Base-by-base conservation (phyloP, 2,797 vertebrate species). In the Odontamblyopus rebecca region DNA sequence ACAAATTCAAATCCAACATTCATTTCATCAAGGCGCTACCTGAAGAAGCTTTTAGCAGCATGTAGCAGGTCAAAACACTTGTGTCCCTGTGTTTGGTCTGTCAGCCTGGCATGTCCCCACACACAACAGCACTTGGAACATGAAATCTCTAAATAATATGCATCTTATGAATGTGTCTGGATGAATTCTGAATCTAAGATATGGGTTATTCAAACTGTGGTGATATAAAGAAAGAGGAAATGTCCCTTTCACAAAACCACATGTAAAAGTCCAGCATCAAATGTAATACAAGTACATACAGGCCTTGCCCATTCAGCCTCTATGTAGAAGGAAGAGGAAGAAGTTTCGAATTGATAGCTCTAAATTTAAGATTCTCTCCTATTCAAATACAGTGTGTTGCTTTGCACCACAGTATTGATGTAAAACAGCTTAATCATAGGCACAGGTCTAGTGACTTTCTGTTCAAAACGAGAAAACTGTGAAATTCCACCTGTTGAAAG, bases 1-100 rank as follows among this genome's bases (percentile, higher is more conserved):
- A 83, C 76, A 81, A 51, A 57, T 62, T n/a, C 16, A 12, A 65
- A 70, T 77, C 69, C 29, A 61, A 72, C 75, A 75, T 80, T 68
- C 67, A 81, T 72, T 59, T 70, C 71, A 61, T 51, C 64, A 69
- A 88, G 69, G 7, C 54, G 69, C 75, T 78, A 92, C 86, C 74
- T 63, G 88, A 90, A 92, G 88, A 92, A 81, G 91, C 92, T 94
- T 91, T 93, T 92, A 93, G 83, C 88, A 76, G 72, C 74, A 50
- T 90, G 83, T 91, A 86, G 74, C 67, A 15, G 6, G 6, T 75
- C 50, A 66, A 60, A 81, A 76, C 77, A 79, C n/a, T 23, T 69
- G 75, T 67, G 64, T 82, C 64, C 74, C 72, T 78, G 70, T 61
- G 69, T 75, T 59, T 61, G 18, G 8, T 57, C 38, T 41, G 61